Evolutionary conservation across 2,888 invertebrate species (phyloP), one percentile per base, ranked within the genome.

Genomic region (Esperia sulphurella): DNA sequence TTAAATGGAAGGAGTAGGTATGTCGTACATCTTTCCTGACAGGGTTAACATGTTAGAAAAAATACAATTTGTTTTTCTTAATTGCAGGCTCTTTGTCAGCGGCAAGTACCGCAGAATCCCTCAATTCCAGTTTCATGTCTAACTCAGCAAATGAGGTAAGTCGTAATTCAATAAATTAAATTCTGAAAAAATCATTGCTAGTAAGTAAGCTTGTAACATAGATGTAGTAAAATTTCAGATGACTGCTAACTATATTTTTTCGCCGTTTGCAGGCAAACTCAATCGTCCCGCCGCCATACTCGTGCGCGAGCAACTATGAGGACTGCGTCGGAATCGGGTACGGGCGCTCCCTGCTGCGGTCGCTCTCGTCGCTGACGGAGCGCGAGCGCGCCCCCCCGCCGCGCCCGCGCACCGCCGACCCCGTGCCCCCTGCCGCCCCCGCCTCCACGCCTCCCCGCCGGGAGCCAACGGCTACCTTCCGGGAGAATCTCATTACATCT

Each of bases 61-160:
- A 5, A 3, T 21, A 21, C 2, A 3, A 3, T 21, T 21, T 21
- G 3, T 3, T 21, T 21, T 21, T 21, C 21, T 21, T 21, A 33
- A 48, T 84, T 87, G 14, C 72, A 93, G 94, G 94, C 52, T 94
- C 96, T 53, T 71, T 96, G 63, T 96, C 96, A 54, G 95, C 95
- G 63, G 94, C 96, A 54, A 96, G 96, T 84, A 96, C 96, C 58
- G 92, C 95, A 63, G 96, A 96, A 81, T 96, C 96, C 59, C 91
- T 96, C 67, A 96, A 94, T 84, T 96, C 96, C 65, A 96, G 95
- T 90, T 96, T 94, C 84, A 93, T 95, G 82, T 96, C 95, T 85
- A 95, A 93, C 77, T 93, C 95, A 68, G 92, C 95, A 59, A 96
- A 95, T 86, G 96, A 96, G 90, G 94, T 94, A 58, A 50, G 53